Evolutionary conservation across 2,113 vertebrate genomes (phyloP).

Genomic region (Elaphurus davidianus): DNA sequence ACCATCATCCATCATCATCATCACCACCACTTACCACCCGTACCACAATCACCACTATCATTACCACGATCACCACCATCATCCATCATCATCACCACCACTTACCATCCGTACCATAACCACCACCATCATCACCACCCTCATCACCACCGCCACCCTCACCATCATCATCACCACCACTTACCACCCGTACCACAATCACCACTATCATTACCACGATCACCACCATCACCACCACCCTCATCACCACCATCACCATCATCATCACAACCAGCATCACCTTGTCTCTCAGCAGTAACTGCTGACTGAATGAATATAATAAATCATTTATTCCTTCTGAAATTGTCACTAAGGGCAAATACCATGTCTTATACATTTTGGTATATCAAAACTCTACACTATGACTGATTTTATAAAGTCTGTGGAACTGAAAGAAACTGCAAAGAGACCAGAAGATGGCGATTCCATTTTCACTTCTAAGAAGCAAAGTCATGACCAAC

Average conservation of each 20-base stretch:
- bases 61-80: accelerated
- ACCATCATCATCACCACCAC: no score
- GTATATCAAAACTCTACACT: accelerated
- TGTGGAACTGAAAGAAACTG: background rate
- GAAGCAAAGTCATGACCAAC: background rate
- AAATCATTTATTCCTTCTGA: background rate
- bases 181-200: background rate
- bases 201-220: background rate
- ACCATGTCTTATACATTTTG: accelerated
- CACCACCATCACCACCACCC: accelerated
- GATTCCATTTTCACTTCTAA: background rate
- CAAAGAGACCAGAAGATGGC: no score
- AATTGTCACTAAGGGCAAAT: no score
- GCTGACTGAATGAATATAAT: background rate
- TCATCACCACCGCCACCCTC: accelerated
- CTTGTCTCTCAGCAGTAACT: no score
- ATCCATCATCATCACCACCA: accelerated
- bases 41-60: no score
- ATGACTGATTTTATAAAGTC: background rate
- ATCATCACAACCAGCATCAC: background rate
- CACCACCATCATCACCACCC: accelerated
- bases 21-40: no score
- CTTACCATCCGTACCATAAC: no score
- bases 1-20: accelerated
- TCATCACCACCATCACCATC: accelerated